phyloP scores from a whole-genome alignment of 2,113 vertebrate genomes.

The Heterocephalus glaber region DNA sequence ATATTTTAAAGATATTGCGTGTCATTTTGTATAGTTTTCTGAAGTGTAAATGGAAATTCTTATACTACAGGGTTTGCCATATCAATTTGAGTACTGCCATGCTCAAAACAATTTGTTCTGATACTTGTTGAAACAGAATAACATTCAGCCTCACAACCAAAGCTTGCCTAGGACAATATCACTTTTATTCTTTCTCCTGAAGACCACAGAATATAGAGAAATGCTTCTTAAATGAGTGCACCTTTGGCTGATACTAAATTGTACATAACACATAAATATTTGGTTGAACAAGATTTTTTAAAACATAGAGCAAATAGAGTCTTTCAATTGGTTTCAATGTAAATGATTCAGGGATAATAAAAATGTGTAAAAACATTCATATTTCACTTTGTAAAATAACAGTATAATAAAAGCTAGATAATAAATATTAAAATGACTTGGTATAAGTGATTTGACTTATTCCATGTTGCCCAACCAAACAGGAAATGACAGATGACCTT shows the following conservation, averaged over 20 bases:
- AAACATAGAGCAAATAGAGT: background rate
- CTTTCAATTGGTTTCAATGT: background rate
- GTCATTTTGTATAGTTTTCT: background rate
- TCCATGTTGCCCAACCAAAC: background rate
- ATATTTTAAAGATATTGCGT: background rate
- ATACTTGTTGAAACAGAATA: background rate
- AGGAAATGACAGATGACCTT: conserved; percentile 75
- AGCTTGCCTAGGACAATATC: background rate
- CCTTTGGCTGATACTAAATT: background rate
- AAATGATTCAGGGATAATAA: background rate
- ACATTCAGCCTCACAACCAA: background rate
- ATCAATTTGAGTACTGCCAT: background rate
- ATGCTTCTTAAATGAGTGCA: background rate
- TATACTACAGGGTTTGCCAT: background rate
- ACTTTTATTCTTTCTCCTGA: background rate
- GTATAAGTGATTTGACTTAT: background rate
- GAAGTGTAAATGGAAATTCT: background rate
- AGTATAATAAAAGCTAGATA: background rate
- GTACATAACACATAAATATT: background rate
- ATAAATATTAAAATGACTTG: background rate
- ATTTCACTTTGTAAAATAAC: background rate
- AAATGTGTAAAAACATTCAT: background rate
- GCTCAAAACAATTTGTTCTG: background rate
- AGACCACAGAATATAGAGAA: background rate
- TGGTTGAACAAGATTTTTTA: background rate